Conservation (phyloP, 2,797 vertebrate genomes). For the Microchirus variegatus region DNA sequence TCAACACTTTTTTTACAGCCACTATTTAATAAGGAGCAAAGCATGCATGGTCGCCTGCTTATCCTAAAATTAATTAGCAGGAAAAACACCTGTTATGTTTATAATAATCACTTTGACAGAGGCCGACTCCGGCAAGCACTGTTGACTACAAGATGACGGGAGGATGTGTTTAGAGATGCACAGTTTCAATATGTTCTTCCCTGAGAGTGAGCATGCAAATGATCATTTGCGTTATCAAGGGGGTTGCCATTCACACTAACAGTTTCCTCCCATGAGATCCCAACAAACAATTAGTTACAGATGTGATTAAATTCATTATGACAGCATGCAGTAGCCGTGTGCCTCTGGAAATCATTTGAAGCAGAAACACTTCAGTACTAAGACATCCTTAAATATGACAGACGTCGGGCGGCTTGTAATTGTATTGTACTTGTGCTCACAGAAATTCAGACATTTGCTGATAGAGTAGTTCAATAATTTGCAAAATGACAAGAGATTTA, state of each 20-base stretch:
- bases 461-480: too few species aligned
- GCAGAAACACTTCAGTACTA: background rate
- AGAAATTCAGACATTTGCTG: too few species aligned
- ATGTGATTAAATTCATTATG: constrained; percentile 23
- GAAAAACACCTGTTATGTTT: constrained; percentile 61
- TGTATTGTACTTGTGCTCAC: too few species aligned
- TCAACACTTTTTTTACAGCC: constrained; percentile 23
- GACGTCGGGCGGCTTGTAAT: too few species aligned
- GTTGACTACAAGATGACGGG: constrained; percentile 15
- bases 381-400: background rate
- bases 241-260: constrained; percentile 14
- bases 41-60: constrained; percentile 44
- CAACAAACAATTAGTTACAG: constrained; percentile 30
- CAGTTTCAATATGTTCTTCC: background rate
- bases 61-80: constrained; percentile 66
- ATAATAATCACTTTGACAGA: constrained; percentile 50
- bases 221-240: constrained; percentile 17
- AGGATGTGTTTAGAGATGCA: background rate
- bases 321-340: constrained; percentile 14
- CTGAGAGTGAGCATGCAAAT: background rate
- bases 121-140: constrained; percentile 17
- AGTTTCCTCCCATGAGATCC: constrained; percentile 15
- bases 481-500: too few species aligned
- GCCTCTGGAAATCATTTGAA: constrained; percentile 25
- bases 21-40: constrained; percentile 59